Percentiles rank a stretch among this genome's conserved stretches.
These are phyloP conservation scores for Portunus trituberculatus DNA, from an alignment of 1,140 invertebrate genomes.

Conservation along the genomic window DNA sequence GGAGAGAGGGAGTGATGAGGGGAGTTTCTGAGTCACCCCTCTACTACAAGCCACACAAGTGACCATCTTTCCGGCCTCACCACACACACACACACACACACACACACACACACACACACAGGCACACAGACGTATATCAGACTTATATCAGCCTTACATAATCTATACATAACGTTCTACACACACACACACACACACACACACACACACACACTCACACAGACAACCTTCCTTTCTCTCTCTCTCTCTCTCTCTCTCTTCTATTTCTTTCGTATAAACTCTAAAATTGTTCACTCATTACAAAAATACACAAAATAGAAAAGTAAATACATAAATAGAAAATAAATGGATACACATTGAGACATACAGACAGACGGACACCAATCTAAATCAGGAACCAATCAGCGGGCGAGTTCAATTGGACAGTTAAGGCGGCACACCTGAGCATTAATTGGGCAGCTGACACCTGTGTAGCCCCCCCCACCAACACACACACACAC, in stretches of 20 bases:
- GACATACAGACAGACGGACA: too few relatives aligned
- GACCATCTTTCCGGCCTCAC: background rate
- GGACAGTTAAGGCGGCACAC: background rate
- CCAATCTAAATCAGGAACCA: background rate
- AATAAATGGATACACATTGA: too few relatives aligned
- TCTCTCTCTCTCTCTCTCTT: too few relatives aligned
- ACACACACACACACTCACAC: too few relatives aligned
- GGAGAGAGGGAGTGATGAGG: background rate
- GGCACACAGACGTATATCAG: background rate
- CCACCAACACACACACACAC: background rate
- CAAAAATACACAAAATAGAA: too few relatives aligned
- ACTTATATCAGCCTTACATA: too few relatives aligned
- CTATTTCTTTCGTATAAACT: too few relatives aligned
- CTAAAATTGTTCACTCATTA: too few relatives aligned
- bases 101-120: background rate
- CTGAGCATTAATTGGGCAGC: background rate
- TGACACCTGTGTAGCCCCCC: background rate
- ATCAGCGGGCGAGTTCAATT: background rate
- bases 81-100: background rate
- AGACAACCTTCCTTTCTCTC: too few relatives aligned
- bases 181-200: too few relatives aligned
- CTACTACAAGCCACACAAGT: background rate
- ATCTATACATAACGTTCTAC: too few relatives aligned
- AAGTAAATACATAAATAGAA: too few relatives aligned
- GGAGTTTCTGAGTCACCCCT: background rate